A percentile compares a stretch with the other conserved stretches of the same genome.
phyloP scores from a whole-genome alignment of 2,888 invertebrate species.

The Trissonchulus sp. region DNA sequence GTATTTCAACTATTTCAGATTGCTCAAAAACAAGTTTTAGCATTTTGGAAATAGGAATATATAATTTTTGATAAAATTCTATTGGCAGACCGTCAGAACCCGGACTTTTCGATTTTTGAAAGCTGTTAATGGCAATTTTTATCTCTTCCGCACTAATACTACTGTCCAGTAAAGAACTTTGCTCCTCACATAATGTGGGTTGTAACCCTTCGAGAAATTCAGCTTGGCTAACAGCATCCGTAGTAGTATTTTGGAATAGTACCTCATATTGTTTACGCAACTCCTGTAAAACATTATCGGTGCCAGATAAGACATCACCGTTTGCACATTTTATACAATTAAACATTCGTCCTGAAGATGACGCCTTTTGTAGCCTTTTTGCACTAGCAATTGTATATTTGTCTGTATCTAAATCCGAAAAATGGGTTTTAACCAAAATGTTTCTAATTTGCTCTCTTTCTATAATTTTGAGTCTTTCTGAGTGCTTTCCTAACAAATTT shows the following conservation, averaged over 20 bases:
- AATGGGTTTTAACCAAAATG: neutral
- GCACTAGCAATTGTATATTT: neutral
- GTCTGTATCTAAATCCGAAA: neutral
- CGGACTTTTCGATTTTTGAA: neutral
- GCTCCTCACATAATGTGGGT: neutral
- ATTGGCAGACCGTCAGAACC: conserved; percentile 16
- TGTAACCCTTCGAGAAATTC: neutral
- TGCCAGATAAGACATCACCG: neutral
- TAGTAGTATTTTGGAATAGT: neutral
- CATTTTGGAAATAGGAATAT: neutral
- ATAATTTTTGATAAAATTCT: conserved; percentile 11
- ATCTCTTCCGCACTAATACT: neutral
- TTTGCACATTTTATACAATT: neutral
- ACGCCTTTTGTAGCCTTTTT: conserved; percentile 3
- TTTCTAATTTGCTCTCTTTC: conserved; percentile 1
- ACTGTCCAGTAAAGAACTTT: neutral
- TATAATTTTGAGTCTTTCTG: no score
- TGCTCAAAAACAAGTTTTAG: neutral
- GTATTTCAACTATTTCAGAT: neutral
- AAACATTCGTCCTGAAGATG: neutral
- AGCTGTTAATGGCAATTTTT: neutral
- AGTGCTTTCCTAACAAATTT: no score
- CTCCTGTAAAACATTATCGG: neutral
- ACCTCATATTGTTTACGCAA: neutral
- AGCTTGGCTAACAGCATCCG: no score